phyloP scores from a whole-genome alignment of 2,888 invertebrate species.

The Dyspetes luteomarginatus region DNA sequence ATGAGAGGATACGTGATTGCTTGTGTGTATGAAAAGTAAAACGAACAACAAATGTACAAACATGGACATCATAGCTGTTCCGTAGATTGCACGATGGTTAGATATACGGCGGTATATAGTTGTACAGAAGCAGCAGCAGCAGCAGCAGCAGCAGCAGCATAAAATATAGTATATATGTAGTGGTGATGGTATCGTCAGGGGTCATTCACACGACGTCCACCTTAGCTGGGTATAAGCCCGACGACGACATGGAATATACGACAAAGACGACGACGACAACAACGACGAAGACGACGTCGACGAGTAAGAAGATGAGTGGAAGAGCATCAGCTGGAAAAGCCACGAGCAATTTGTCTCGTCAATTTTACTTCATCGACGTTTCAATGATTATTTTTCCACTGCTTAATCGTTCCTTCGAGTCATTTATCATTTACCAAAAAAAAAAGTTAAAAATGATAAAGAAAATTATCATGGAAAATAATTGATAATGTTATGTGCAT shows the following conservation, averaged over 20 bases:
- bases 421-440: neutral
- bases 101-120: neutral
- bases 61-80: slow-evolving; percentile 49
- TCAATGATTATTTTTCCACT: neutral
- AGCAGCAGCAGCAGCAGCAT: neutral
- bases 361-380: slow-evolving; percentile 29
- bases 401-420: neutral
- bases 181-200: slow-evolving; percentile 7
- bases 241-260: slow-evolving; percentile 6
- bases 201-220: slow-evolving; percentile 52
- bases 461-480: no score
- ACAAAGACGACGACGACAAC: slow-evolving; percentile 2
- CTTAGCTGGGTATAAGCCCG: slow-evolving; percentile 31
- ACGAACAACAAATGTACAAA: slow-evolving; percentile 40
- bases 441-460: neutral
- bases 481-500: no score
- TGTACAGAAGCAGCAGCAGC: neutral
- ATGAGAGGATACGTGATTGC: neutral
- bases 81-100: slow-evolving; percentile 29
- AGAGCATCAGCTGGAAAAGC: slow-evolving; percentile 33
- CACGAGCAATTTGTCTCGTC: slow-evolving; percentile 51
- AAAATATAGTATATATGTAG: neutral
- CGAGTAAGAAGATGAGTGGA: slow-evolving; percentile 18
- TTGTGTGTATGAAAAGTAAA: slow-evolving; percentile 27
- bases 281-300: slow-evolving; percentile 19